Evolutionary conservation across 2,113 vertebrate genomes (phyloP).

Genomic region (Heteronetta atricapilla): DNA sequence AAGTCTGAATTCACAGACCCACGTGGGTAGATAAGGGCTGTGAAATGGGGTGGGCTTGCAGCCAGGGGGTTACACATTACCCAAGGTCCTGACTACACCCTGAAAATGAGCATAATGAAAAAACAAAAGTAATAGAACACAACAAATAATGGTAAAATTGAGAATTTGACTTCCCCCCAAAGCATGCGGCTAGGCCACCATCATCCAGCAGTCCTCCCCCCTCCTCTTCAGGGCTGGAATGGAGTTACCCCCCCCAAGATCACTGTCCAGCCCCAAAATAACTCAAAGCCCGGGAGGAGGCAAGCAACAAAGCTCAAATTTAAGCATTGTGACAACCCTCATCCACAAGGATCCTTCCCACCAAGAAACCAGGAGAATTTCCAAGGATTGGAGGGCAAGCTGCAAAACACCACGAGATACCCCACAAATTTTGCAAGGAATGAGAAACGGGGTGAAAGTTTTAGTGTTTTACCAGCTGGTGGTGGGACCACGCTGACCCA

Average conservation of each 20-base stretch:
- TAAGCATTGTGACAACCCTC: accelerated
- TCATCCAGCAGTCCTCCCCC: background rate
- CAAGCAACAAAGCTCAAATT: accelerated
- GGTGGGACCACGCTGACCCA: background rate
- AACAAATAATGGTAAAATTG: background rate
- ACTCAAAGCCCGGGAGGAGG: accelerated
- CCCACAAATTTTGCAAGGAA: accelerated
- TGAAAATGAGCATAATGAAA: background rate
- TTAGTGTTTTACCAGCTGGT: background rate
- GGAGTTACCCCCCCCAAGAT: background rate
- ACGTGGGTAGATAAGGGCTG: background rate
- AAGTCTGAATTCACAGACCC: accelerated
- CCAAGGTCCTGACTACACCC: background rate
- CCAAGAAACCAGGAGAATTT: accelerated
- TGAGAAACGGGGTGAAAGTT: background rate
- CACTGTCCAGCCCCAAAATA: no score
- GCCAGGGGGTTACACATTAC: accelerated
- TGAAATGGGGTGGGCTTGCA: background rate
- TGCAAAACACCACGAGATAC: accelerated
- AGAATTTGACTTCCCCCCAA: no score
- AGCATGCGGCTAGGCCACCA: background rate
- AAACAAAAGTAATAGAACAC: background rate
- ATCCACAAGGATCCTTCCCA: accelerated
- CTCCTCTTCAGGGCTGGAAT: background rate
- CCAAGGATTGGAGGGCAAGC: background rate